Conservation (phyloP, 2,113 vertebrate species). For the Triplophysa siluroides region DNA sequence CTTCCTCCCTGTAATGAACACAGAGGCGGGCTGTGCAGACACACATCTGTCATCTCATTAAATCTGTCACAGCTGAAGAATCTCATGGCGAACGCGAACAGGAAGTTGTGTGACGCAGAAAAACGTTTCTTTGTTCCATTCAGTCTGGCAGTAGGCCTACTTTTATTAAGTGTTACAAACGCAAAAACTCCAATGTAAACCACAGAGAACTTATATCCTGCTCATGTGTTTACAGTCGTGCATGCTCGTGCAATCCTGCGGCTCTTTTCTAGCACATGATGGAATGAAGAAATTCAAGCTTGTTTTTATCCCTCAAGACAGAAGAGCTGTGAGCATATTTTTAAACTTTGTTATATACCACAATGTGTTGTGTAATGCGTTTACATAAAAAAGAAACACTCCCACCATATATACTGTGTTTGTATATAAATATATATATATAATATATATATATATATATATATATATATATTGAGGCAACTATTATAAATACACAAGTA, state of each 20-base stretch:
- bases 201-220: not conserved
- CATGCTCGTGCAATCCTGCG: not conserved
- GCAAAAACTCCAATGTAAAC: not conserved
- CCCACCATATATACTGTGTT: too few relatives aligned
- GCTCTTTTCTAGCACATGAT: not conserved
- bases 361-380: too few relatives aligned
- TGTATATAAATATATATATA: too few relatives aligned
- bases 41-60: constrained; percentile 4
- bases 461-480: too few relatives aligned
- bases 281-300: constrained; percentile 25
- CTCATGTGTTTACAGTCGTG: not conserved
- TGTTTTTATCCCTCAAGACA: constrained; percentile 18
- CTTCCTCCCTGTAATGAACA: not conserved
- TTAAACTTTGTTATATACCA: constrained; percentile 34
- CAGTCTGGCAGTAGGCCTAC: not conserved
- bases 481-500: too few relatives aligned
- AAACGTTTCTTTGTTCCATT: constrained; percentile 22
- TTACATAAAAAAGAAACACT: constrained; percentile 34
- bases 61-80: constrained; percentile 25
- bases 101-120: constrained; percentile 37
- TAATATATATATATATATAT: too few relatives aligned
- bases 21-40: not conserved
- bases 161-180: not conserved
- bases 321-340: constrained; percentile 31
- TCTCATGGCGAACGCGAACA: constrained; percentile 4